Conservation (phyloP, 2,888 invertebrate genomes). For the Limnephilus auricula region DNA sequence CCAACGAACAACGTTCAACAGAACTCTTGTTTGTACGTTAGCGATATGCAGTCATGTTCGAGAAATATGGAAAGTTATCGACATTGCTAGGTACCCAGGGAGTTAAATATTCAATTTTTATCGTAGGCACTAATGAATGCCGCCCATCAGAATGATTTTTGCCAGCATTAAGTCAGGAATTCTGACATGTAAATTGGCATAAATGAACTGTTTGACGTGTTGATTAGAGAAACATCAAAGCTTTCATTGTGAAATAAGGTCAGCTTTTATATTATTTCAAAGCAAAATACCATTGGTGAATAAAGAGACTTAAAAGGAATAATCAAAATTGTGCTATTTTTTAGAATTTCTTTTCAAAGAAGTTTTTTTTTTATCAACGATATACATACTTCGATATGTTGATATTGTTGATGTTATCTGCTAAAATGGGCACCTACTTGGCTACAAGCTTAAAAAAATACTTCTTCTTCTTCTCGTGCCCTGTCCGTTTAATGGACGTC, state of each 20-base stretch:
- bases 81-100: too few species aligned
- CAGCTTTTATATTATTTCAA: not conserved
- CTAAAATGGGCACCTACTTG: too few species aligned
- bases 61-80: too few species aligned
- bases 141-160: not conserved
- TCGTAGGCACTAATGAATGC: not conserved
- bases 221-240: not conserved
- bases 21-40: too few species aligned
- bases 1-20: too few species aligned
- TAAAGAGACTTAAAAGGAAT: not conserved
- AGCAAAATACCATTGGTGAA: not conserved
- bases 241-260: not conserved
- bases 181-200: not conserved
- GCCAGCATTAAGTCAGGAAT: not conserved
- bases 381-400: too few species aligned
- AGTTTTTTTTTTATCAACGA: not conserved
- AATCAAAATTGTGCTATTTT: not conserved
- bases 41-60: too few species aligned
- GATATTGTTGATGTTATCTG: too few species aligned
- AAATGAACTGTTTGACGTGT: not conserved
- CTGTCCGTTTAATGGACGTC: too few species aligned
- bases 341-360: not conserved
- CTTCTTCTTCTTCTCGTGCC: too few species aligned
- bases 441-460: too few species aligned
- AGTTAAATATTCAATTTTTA: not conserved